These are phyloP conservation scores for Pterostichus madidus DNA, from an alignment of 2,888 invertebrate genomes.

Conservation along the genomic window DNA sequence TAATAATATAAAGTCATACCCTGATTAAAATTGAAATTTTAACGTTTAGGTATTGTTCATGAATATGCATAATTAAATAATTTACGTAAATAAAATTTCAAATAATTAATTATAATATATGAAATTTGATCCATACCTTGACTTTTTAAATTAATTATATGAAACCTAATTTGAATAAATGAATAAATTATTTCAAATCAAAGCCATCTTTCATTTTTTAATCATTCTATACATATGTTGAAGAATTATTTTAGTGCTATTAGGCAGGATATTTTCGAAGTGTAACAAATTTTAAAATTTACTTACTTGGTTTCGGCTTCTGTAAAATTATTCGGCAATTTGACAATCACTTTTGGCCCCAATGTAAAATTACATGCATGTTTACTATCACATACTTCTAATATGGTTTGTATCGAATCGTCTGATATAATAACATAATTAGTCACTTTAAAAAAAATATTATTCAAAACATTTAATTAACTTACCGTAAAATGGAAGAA, in stretches of 20 bases:
- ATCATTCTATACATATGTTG: neutral
- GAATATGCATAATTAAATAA: neutral
- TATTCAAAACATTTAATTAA: conserved; percentile 6
- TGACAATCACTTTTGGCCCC: conserved; percentile 60
- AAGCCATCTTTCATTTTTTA: neutral
- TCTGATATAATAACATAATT: conserved; percentile 43
- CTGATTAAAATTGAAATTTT: too few species aligned
- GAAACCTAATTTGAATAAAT: neutral
- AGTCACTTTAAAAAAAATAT: neutral
- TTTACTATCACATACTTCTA: conserved; percentile 62
- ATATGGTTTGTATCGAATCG: conserved; percentile 32
- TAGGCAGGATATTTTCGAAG: conserved; percentile 1
- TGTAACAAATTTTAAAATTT: conserved; percentile 22
- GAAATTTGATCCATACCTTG: neutral
- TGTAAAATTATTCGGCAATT: conserved; percentile 54
- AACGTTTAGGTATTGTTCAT: neutral
- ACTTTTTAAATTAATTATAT: neutral
- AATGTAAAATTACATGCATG: conserved; percentile 60
- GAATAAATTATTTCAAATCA: conserved; percentile 11
- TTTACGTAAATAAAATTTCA: neutral
- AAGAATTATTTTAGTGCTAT: neutral
- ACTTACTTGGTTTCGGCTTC: conserved; percentile 55
- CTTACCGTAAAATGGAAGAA: conserved; percentile 59
- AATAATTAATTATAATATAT: conserved; percentile 1
- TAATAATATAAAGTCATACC: too few species aligned